Conservation (phyloP, 2,113 vertebrate species). For the Canis aureus region DNA sequence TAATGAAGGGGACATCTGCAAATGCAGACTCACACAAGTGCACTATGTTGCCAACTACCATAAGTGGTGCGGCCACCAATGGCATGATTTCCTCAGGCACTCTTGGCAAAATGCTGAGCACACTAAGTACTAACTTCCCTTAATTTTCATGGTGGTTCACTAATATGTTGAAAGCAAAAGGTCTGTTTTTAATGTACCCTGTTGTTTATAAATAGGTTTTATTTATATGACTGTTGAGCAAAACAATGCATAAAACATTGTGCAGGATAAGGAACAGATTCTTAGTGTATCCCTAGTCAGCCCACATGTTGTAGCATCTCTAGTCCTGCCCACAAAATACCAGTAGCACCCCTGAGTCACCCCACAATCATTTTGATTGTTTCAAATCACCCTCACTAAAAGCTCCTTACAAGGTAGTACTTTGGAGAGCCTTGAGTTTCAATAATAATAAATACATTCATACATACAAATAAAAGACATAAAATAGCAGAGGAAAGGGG, state of each 20-base stretch:
- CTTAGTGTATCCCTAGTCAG: background rate
- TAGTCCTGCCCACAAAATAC: background rate
- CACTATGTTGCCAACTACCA: accelerated
- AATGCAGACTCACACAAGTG: background rate
- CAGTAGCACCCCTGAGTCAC: background rate
- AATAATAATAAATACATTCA: background rate
- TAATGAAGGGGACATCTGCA: background rate
- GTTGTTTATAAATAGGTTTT: background rate
- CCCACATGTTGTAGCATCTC: background rate
- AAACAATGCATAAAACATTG: background rate
- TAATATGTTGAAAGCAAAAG: background rate
- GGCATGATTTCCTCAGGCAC: background rate
- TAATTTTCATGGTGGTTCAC: background rate
- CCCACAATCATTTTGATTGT: accelerated
- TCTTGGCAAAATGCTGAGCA: background rate
- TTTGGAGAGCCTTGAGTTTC: background rate
- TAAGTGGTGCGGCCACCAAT: background rate
- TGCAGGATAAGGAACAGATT: background rate
- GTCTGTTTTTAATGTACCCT: background rate
- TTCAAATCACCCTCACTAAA: background rate
- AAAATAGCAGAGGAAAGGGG: background rate
- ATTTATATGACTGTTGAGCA: background rate
- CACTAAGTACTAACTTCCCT: background rate
- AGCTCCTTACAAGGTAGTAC: background rate
- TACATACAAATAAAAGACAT: background rate